These are phyloP conservation scores for Podocnemis expansa DNA, from an alignment of 2,113 vertebrate genomes.

Conservation along the genomic window DNA sequence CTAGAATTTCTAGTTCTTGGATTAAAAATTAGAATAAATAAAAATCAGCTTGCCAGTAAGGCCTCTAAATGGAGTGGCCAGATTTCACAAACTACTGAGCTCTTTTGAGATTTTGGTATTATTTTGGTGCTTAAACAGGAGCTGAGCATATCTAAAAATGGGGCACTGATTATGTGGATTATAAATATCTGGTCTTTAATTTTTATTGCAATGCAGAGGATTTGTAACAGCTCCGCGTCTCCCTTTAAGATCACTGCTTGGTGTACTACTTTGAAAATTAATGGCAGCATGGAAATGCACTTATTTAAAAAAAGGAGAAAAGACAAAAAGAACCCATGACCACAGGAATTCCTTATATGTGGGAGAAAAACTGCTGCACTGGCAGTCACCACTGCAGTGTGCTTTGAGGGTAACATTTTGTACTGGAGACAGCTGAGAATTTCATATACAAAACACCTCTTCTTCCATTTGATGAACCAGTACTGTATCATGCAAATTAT, in stretches of 20 bases:
- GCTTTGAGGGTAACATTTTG: background rate
- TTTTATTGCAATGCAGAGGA: background rate
- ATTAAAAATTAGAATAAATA: background rate
- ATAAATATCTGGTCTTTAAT: background rate
- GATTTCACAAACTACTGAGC: background rate
- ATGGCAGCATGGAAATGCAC: background rate
- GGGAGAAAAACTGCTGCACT: background rate
- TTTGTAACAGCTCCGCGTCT: background rate
- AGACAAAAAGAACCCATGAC: background rate
- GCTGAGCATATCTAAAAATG: background rate
- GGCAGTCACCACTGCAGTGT: background rate
- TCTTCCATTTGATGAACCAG: background rate
- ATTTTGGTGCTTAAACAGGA: background rate
- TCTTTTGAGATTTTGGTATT: background rate
- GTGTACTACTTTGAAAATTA: accelerated
- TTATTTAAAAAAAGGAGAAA: accelerated
- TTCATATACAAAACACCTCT: background rate
- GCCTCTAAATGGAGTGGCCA: background rate
- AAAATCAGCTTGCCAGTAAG: background rate
- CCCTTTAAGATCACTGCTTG: accelerated
- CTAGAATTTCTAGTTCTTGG: background rate
- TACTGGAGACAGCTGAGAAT: background rate
- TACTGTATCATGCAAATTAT: background rate
- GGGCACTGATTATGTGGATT: accelerated
- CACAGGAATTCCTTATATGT: background rate